Base-by-base conservation (phyloP, 2,888 invertebrate genomes). In the Melolontha melolontha region DNA sequence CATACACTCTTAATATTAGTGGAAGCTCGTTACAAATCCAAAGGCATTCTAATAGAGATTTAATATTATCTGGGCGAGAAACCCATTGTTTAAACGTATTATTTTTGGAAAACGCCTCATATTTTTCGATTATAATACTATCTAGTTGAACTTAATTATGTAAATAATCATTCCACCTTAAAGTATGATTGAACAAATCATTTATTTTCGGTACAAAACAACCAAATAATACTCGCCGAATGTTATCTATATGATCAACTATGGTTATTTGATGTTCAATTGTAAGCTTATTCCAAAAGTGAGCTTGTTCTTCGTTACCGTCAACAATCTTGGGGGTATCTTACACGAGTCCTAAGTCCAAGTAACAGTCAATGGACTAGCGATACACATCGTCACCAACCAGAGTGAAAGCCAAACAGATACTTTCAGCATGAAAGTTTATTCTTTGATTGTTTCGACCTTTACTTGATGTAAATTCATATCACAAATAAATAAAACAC, bases 251-350 rank as follows among this genome's bases (percentile, higher is more conserved):
- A 22, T 17, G 11, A 7, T 42, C n/a, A 1, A 57, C 22, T 10
- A 57, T 42, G 11, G 55, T 57, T 2, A 44, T 41, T 5, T 57
- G 22, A 1, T 57, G 12, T 6, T n/a, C 7, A 2, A 42, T 4
- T 7, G 41, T 57, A 17, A 57, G n/a, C 22, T n/a, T n/a, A 12
- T 57, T 57, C 55, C 41, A 57, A 6, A 7, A 17, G 1, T 16
- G n/a, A 2, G 41, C 22, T 22, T 14, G 22, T 5, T 17, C 17
- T 2, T 57, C 22, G 11, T 16, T 10, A 11, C 27, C 11, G 12
- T 17, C 22, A 22, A 57, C 42, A 22, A 6, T 22, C n/a, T 5
- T 17, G 11, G 41, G n/a, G n/a, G n/a, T n/a, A n/a, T n/a, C n/a
- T n/a, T n/a, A n/a, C n/a, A n/a, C n/a, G n/a, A n/a, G n/a, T n/a